Conservation (phyloP, 2,888 invertebrate species). For the Luffia ferchaultella region DNA sequence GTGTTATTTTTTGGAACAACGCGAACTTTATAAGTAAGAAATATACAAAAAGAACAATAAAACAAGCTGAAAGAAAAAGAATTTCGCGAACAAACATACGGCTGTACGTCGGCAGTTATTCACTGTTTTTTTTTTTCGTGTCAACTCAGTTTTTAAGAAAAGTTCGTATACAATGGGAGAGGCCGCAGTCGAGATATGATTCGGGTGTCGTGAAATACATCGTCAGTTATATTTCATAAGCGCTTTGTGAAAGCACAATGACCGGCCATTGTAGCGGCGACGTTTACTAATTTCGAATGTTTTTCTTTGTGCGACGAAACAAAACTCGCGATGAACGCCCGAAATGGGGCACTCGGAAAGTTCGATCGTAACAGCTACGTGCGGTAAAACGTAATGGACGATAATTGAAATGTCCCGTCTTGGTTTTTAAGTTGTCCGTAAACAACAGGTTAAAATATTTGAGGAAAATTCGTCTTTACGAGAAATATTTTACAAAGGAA, state of each 20-base stretch:
- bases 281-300: constrained; percentile 47
- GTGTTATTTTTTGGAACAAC: too few relatives aligned
- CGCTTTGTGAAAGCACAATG: constrained; percentile 38
- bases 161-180: background rate
- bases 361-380: background rate
- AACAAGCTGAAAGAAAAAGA: background rate
- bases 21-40: too few relatives aligned
- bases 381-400: background rate
- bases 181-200: background rate
- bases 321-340: constrained; percentile 21
- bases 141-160: background rate
- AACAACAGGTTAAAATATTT: background rate
- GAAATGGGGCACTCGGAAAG: background rate
- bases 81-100: background rate
- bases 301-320: constrained; percentile 29
- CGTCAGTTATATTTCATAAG: background rate
- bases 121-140: background rate
- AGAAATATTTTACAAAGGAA: too few relatives aligned
- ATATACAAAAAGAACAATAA: background rate
- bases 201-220: background rate
- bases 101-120: background rate
- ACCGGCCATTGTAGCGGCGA: constrained; percentile 33
- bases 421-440: background rate
- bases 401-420: background rate
- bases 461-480: too few relatives aligned